Evolutionary conservation across 2,113 vertebrate species (phyloP), one percentile per base, ranked within the genome.

Genomic region (Hemibates koningsi): DNA sequence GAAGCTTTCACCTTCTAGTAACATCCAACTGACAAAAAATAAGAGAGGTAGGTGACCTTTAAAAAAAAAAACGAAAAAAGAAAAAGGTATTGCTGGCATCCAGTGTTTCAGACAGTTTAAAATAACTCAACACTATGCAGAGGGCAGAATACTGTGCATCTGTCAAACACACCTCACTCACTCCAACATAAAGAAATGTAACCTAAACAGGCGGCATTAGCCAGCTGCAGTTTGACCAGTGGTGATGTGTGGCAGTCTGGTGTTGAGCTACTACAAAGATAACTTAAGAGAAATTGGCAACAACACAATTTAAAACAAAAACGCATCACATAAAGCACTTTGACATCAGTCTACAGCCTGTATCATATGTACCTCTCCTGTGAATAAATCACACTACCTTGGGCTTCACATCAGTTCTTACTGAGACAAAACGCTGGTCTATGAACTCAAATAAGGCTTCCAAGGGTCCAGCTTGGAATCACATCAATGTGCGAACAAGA

Each of bases 401-500:
- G 53, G 86, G 86, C 56, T 71, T 73, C 56, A 59, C 54, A 5
- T 41, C 14, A 48, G 29, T 57, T 81, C 24, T 29, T 9, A 32
- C 32, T 5, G 3, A 80, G 82, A 11, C 82, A 24, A 56, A 85
- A 76, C 79, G 5, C 21, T 14, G 9, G 66, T 79, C 29, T 71
- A 14, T 76, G 54, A 81, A 86, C 83, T 88, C 84, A 87, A 88
- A 93, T 92, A 90, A 91, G 90, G 92, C 92, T 93, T 96, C 95
- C 92, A 84, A 94, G 87, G 93, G 90, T 91, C 95, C 96, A 93
- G 94, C 93, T 95, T 92, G 91, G 95, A 96, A 93, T 88, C 88
- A 81, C 21, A 86, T 82, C 21, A 24, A 45, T 38, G 88, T 88
- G 83, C 52, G 11, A 29, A 88, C 78, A 21, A 82, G 16, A 81